Evolutionary conservation across 2,888 invertebrate genomes (phyloP), one percentile per base, ranked within the genome.

Genomic region (Metellina segmentata): DNA sequence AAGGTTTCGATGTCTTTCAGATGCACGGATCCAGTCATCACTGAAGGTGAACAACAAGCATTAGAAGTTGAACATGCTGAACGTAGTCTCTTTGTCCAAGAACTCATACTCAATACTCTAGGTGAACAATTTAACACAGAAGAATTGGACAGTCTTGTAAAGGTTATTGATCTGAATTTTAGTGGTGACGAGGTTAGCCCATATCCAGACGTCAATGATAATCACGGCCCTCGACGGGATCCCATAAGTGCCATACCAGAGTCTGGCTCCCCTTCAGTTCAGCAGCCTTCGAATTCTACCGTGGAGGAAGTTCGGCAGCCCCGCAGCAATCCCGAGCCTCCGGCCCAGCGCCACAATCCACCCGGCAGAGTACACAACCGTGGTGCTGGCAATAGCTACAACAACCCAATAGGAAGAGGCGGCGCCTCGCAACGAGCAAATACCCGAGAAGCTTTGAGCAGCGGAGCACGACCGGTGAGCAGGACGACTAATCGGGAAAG

Each of bases 1-100:
- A 34, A 34, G 34, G 34, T 34, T 34, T 34, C 4, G 1, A 34
- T 34, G 2, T 74, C 34, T 82, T 89, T 9, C 94, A 96, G 96
- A 94, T 96, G 95, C 94, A 95, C 96, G 95, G 95, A 96, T 94
- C 95, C 96, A 94, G 95, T 96, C 95, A 95, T 96, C 95, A 95
- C 96, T 94, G 96, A 96, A 94, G 95, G 96, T 93, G 96, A 96
- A 77, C 93, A 94, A 91, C 95, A 96, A 93, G 95, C 95, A 86
- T 94, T 95, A 90, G 96, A 96, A 94, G 95, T 96, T 94, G 96
- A 96, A 94, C 96, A 96, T 93, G 96, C 96, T 93, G 96, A 97
- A 95, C 96, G 96, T 93, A 96, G 96, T 94, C 95, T 96, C 94
- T 97, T 97, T 95, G 96, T 97, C 93, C 97, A 97, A 95, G 96